Percentiles rank a stretch among this genome's conserved stretches.
phyloP scores from a whole-genome alignment of 2,113 vertebrate genomes.

The Corydoras sp. region DNA sequence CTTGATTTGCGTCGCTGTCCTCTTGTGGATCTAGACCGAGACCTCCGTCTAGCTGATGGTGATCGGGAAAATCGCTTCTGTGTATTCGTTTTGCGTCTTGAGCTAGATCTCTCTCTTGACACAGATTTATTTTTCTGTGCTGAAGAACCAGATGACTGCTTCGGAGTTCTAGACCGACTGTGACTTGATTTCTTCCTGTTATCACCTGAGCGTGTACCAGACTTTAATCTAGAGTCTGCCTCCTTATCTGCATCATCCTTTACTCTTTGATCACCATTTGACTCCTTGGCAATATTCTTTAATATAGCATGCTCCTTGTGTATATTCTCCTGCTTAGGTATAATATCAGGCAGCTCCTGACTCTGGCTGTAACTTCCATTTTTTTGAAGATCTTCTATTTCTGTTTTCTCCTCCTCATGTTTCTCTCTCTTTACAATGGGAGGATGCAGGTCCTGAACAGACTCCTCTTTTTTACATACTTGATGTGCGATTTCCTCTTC shows the following conservation, averaged over 20 bases:
- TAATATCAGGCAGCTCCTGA: slow-evolving; percentile 69
- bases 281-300: slow-evolving; percentile 48
- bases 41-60: slow-evolving; percentile 47
- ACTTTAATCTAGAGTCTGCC: slow-evolving; percentile 45
- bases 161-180: slow-evolving; percentile 56
- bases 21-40: slow-evolving; percentile 55
- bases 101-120: slow-evolving; percentile 43
- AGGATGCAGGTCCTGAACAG: slow-evolving; percentile 31
- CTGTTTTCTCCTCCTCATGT: slow-evolving; percentile 34
- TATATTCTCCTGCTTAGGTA: slow-evolving; percentile 64
- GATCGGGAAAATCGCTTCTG: slow-evolving; percentile 44
- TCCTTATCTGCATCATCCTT: slow-evolving; percentile 56
- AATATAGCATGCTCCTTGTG: slow-evolving; percentile 53
- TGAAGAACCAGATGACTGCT: slow-evolving; percentile 40
- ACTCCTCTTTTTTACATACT: slow-evolving; percentile 40
- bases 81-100: slow-evolving; percentile 48
- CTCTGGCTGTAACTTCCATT: slow-evolving; percentile 53
- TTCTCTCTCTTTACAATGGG: slow-evolving; percentile 41
- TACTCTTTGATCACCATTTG: slow-evolving; percentile 53
- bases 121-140: slow-evolving; percentile 40
- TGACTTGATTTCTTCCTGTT: slow-evolving; percentile 41
- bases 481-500: slow-evolving; percentile 19
- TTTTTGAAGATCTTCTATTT: slow-evolving; percentile 42
- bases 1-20: slow-evolving; percentile 43
- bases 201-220: slow-evolving; percentile 50